Conservation (phyloP, 2,113 vertebrate genomes). For the rat (Rattus norvegicus) region GRCr8 NC_086021.1:69056501-69057000, state of each 20-base stretch:
- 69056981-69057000: slow-evolving; percentile 58
- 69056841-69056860: slow-evolving; percentile 78
- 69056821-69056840: slow-evolving; percentile 80
- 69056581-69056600: slow-evolving; percentile 55
- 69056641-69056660: slow-evolving; percentile 80
- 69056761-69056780: slow-evolving; percentile 82
- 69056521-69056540: slow-evolving; percentile 74
- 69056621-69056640: slow-evolving; percentile 76
- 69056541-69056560: slow-evolving; percentile 64
- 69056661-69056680: slow-evolving; percentile 76
- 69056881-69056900: slow-evolving; percentile 78
- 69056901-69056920: slow-evolving; percentile 43
- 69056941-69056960: slow-evolving; percentile 64
- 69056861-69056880: slow-evolving; percentile 79
- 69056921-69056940: slow-evolving; percentile 73
- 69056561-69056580: slow-evolving; percentile 68
- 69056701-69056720: slow-evolving; percentile 79
- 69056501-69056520: slow-evolving; percentile 60
- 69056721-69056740: slow-evolving; percentile 67
- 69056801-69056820: slow-evolving; percentile 82
- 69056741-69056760: slow-evolving; percentile 84
- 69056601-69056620: slow-evolving; percentile 64
- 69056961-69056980: slow-evolving; percentile 58
- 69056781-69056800: slow-evolving; percentile 82
- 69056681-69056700: slow-evolving; percentile 67